phyloP scores from a whole-genome alignment of 2,888 invertebrate genomes.

The Drosophila picticornis region DNA sequence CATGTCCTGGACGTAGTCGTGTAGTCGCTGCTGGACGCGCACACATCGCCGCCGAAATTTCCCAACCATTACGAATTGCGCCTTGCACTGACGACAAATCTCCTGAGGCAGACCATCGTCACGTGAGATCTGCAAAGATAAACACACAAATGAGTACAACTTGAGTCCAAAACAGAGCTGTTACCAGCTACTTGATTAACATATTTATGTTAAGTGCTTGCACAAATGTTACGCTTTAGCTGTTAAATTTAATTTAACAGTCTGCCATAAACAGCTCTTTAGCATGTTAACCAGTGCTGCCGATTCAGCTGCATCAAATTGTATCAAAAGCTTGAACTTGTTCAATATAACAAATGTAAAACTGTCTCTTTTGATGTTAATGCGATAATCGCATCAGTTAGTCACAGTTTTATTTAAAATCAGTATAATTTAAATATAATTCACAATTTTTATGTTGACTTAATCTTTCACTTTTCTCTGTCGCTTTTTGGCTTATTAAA shows the following conservation, averaged over 20 bases:
- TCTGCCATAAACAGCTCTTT: not conserved
- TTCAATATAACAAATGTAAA: not conserved
- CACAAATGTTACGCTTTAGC: not conserved
- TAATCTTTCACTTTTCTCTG: slow-evolving; percentile 9
- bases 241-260: not conserved
- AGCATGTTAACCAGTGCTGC: not conserved
- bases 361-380: not conserved
- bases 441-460: not conserved
- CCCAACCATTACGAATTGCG: slow-evolving; percentile 81
- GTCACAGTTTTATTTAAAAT: too few relatives aligned
- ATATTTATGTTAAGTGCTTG: not conserved
- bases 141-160: not conserved
- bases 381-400: not conserved
- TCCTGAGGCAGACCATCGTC: slow-evolving; percentile 82
- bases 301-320: not conserved
- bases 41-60: slow-evolving; percentile 82
- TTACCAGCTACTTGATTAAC: not conserved
- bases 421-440: not conserved
- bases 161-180: not conserved
- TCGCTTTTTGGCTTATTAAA: not conserved
- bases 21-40: slow-evolving; percentile 77
- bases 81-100: slow-evolving; percentile 81
- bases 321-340: not conserved
- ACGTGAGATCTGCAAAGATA: slow-evolving; percentile 69
- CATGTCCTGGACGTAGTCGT: slow-evolving; percentile 46